Conservation (phyloP, 2,113 vertebrate genomes). For the Chloebia gouldiae region DNA sequence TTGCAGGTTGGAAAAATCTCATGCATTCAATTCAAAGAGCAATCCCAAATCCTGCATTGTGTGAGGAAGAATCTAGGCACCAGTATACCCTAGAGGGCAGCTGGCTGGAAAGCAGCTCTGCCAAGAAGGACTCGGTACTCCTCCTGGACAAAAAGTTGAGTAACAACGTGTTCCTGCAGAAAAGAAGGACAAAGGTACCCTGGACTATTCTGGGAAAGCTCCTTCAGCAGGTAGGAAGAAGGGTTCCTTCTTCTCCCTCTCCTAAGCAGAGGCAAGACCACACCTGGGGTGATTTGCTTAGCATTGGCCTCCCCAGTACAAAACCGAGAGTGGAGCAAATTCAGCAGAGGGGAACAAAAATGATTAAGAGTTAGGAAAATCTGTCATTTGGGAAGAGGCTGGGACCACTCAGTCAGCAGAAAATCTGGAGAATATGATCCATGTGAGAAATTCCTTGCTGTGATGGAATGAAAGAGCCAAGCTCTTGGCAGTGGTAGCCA, state of each 20-base stretch:
- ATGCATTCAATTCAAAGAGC: background rate
- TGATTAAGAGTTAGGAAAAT: background rate
- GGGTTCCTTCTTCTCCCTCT: background rate
- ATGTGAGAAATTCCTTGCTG: background rate
- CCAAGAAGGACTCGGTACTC: background rate
- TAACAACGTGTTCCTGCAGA: background rate
- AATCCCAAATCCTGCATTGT: background rate
- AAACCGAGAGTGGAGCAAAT: background rate
- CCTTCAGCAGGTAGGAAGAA: background rate
- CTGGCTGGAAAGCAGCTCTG: background rate
- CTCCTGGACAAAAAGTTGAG: background rate
- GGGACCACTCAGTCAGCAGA: background rate
- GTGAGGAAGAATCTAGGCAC: background rate
- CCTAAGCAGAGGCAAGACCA: background rate
- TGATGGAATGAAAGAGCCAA: background rate
- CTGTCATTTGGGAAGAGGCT: background rate
- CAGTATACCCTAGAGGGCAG: background rate
- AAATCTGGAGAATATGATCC: background rate
- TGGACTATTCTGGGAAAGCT: background rate
- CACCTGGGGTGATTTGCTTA: background rate
- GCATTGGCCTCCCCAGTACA: background rate
- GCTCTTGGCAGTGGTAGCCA: background rate
- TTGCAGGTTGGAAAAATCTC: background rate
- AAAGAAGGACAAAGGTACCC: background rate
- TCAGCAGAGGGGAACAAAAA: background rate